Conservation (phyloP, 2,888 invertebrate genomes). For the Mystacides longicornis region DNA sequence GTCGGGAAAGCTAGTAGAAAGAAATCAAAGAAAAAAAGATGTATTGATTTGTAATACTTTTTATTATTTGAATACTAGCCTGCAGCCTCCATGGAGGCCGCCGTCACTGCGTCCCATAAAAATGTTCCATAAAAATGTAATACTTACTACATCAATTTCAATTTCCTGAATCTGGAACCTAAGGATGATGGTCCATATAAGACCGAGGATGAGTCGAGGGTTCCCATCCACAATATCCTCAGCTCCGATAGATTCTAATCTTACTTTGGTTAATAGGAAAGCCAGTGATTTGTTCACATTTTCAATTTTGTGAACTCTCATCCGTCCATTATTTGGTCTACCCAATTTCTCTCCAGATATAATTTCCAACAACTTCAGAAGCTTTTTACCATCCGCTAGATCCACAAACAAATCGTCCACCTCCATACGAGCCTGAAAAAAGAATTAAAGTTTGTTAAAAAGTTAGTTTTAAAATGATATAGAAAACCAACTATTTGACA, state of each 20-base stretch:
- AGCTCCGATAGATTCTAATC: constrained; percentile 96
- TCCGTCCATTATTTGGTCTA: constrained; percentile 90
- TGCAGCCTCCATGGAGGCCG: too few relatives aligned
- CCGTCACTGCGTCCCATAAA: too few relatives aligned
- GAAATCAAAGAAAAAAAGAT: too few relatives aligned
- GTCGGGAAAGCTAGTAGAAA: too few relatives aligned
- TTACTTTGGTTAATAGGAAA: constrained; percentile 84
- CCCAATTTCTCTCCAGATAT: constrained; percentile 97
- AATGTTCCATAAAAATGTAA: too few relatives aligned
- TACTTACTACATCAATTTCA: constrained; percentile 87
- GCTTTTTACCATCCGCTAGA: constrained; percentile 88
- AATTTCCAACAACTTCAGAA: constrained; percentile 91
- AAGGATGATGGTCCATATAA: constrained; percentile 99
- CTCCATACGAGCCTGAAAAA: constrained; percentile 86
- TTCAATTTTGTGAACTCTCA: constrained; percentile 98
- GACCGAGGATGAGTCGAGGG: constrained; percentile 90
- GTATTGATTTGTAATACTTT: too few relatives aligned
- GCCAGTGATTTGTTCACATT: constrained; percentile 97
- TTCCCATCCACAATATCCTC: constrained; percentile 99
- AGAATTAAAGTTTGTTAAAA: background rate
- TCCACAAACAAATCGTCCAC: constrained; percentile 96
- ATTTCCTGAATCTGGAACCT: constrained; percentile 99
- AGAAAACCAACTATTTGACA: too few relatives aligned
- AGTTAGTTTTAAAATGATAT: too few relatives aligned
- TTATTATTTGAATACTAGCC: too few relatives aligned